Conservation (phyloP, 1,140 invertebrate species). For the Nixonia krombeini region DNA sequence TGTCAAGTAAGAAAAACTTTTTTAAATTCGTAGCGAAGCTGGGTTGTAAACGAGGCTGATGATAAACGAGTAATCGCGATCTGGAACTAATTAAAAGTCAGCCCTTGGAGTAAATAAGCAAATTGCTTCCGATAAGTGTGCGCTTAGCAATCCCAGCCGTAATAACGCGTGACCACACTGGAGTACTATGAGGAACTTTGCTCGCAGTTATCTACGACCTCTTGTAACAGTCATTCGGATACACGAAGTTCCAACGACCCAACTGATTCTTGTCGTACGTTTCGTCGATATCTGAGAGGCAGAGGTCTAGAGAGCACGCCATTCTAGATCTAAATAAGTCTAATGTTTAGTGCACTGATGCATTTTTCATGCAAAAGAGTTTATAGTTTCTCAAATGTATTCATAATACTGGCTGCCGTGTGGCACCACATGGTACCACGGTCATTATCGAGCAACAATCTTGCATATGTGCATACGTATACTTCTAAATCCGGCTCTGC, state of each 20-base stretch:
- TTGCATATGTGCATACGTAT: too few relatives aligned
- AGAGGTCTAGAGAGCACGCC: constrained; percentile 42
- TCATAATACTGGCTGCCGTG: too few relatives aligned
- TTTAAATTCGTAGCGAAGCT: not conserved
- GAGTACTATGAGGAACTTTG: constrained; percentile 49
- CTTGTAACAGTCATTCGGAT: constrained; percentile 45
- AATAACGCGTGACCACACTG: constrained; percentile 26
- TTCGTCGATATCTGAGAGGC: constrained; percentile 35
- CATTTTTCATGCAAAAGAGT: constrained; percentile 26
- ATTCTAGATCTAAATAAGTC: constrained; percentile 18
- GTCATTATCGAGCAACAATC: too few relatives aligned
- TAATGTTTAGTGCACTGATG: constrained; percentile 21
- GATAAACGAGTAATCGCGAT: constrained; percentile 10
- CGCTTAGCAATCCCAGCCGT: constrained; percentile 31
- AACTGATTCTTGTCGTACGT: constrained; percentile 29
- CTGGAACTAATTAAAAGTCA: constrained; percentile 14
- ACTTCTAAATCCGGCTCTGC: too few relatives aligned
- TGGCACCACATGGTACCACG: too few relatives aligned
- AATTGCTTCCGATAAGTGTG: constrained; percentile 39
- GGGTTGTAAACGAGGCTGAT: too few relatives aligned
- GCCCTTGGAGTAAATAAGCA: constrained; percentile 43
- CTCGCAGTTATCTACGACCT: constrained; percentile 42
- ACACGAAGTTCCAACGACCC: constrained; percentile 15
- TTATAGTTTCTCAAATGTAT: constrained; percentile 25
- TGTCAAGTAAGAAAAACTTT: not conserved